Evolutionary conservation across 1,140 invertebrate species (phyloP), one percentile per base, ranked within the genome.

Genomic region (Drosophila micromelanica): DNA sequence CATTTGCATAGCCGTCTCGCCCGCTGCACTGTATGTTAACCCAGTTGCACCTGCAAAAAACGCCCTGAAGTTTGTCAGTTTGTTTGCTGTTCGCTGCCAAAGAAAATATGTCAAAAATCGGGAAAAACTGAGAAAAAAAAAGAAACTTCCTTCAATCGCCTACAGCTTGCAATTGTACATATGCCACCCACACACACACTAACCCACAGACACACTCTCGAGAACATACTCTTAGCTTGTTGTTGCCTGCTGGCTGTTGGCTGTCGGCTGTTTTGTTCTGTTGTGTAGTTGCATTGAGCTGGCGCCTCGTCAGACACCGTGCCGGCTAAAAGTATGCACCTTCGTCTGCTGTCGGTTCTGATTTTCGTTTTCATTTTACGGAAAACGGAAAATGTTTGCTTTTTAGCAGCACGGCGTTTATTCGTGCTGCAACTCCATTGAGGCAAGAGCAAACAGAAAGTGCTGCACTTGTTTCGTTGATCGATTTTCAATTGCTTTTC

Each of bases 101-200:
- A 76, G 82, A 87, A 87, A 89, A 89, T 87, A 87, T 87, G 84
- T 84, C 84, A 89, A 89, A 87, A 90, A 87, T 87, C 84, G 85
- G 80, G 68, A 49, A 6, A 42, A 71, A 43, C 17, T 52, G 38
- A 64, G 6, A 61, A 35, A 20, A 76, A 84, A 72, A 73, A 67
- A 57, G 46, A 69, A 80, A 62, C 57, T 77, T 71, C 57, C 76
- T 80, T 89, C 80, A 69, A 82, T 89, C 75, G 82, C 84, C 78
- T 87, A 73, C 64, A 89, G 78, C 70, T 40, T 32, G 62, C 23
- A 27, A 40, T 12, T 32, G 17, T 67, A 57, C 46, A 23, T 61
- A 12, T 12, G 11, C 9, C 12, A 48, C 32, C 13, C 13, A 48
- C 42, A 48, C 43, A 48, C 43, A 38, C 48, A 60, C 27, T 55